phyloP scores from a whole-genome alignment of 1,140 invertebrate species.

The Dreissena rostriformis region DNA sequence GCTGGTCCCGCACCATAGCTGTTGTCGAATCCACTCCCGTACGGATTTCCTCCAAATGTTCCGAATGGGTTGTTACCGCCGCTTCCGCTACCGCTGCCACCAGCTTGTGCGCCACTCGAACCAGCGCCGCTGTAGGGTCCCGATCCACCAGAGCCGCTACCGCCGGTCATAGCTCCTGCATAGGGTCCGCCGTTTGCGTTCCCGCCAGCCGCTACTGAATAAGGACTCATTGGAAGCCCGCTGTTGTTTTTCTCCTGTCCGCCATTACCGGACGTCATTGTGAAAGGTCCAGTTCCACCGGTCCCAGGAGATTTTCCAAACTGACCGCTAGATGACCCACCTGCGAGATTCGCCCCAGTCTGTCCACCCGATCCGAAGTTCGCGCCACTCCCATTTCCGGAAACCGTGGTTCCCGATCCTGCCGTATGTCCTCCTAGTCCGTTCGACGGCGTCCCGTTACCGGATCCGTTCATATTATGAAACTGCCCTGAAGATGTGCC shows the following conservation, averaged over 20 bases:
- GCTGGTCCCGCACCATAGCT: conserved; percentile 15
- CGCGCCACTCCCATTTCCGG: conserved; percentile 19
- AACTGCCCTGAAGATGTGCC: conserved; percentile 19
- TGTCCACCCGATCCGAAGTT: not conserved
- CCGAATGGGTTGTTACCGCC: not conserved
- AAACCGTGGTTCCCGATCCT: not conserved
- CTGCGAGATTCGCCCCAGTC: conserved; percentile 8
- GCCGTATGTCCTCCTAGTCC: not conserved
- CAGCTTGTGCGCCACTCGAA: not conserved
- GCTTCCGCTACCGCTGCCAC: not conserved
- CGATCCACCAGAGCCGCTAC: not conserved
- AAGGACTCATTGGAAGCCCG: conserved; percentile 25
- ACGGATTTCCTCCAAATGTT: not conserved
- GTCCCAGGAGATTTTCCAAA: conserved; percentile 10
- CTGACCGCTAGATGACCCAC: not conserved
- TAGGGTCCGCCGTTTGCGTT: conserved; percentile 24
- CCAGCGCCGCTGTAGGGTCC: not conserved
- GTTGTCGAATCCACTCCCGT: not conserved
- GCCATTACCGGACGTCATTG: not conserved
- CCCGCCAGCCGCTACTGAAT: not conserved
- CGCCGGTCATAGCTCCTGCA: conserved; percentile 1
- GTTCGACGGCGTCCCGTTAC: conserved; percentile 22
- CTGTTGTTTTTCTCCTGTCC: conserved; percentile 1
- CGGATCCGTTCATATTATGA: conserved; percentile 43
- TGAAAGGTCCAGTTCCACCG: conserved; percentile 36